These are phyloP conservation scores for Euphydryas editha DNA, from an alignment of 2,888 invertebrate species.

Conservation along the genomic window DNA sequence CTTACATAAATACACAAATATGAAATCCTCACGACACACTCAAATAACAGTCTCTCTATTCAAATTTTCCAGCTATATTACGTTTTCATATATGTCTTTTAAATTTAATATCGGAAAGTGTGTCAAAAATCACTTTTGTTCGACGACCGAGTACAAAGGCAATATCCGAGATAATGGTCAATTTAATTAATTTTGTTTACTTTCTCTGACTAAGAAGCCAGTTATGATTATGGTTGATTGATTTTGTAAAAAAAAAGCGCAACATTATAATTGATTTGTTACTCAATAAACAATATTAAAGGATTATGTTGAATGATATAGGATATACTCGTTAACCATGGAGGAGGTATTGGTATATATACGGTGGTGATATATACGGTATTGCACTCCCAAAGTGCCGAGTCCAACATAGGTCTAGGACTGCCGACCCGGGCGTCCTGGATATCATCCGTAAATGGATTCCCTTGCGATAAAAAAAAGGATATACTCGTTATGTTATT, in stretches of 20 bases:
- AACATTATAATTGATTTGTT: not conserved
- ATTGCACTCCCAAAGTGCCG: too few relatives aligned
- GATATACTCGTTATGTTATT: too few relatives aligned
- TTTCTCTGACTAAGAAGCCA: slow-evolving; percentile 33
- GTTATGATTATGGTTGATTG: slow-evolving; percentile 14
- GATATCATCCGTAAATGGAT: too few relatives aligned
- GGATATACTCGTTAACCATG: too few relatives aligned
- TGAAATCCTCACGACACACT: not conserved
- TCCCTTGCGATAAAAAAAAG: too few relatives aligned
- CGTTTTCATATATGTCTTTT: slow-evolving; percentile 6
- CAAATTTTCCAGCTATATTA: slow-evolving; percentile 12
- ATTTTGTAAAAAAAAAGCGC: not conserved
- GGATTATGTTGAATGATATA: too few relatives aligned
- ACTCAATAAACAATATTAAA: not conserved
- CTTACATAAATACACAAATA: not conserved
- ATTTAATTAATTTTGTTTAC: slow-evolving; percentile 1
- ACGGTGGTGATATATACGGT: too few relatives aligned
- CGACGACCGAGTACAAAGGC: slow-evolving; percentile 30
- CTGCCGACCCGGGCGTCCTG: too few relatives aligned
- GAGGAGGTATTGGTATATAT: too few relatives aligned
- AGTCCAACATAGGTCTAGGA: too few relatives aligned
- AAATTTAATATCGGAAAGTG: slow-evolving; percentile 45
- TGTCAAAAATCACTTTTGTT: slow-evolving; percentile 57
- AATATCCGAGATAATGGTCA: not conserved
- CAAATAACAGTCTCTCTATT: not conserved